Evolutionary conservation across 2,113 vertebrate genomes (phyloP).

Genomic region (Sebastes schlegelii): DNA sequence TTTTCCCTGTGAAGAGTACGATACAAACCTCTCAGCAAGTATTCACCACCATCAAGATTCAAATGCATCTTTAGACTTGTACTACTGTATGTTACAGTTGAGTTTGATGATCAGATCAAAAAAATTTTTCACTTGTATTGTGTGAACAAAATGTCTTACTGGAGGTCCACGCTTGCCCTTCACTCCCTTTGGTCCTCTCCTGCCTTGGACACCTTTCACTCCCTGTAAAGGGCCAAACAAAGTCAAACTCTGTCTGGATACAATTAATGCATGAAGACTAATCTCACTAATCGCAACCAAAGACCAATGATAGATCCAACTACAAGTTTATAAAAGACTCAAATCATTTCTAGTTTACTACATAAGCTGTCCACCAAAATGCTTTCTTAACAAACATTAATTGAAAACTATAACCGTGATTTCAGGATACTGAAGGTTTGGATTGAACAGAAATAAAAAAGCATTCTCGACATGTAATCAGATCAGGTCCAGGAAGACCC

Average conservation of each 20-base stretch:
- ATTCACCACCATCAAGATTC: not conserved
- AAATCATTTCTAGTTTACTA: not conserved
- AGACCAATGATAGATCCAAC: not conserved
- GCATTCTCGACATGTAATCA: not conserved
- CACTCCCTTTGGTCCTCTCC: constrained; percentile 74
- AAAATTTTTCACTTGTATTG: not conserved
- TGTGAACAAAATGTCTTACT: constrained; percentile 64
- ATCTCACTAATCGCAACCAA: not conserved
- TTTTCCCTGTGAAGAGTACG: constrained; percentile 69
- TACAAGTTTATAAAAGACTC: too few species aligned
- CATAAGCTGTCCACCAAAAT: not conserved
- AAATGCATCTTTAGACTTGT: not conserved
- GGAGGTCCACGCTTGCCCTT: constrained; percentile 77
- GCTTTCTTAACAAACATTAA: not conserved
- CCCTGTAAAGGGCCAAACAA: constrained; percentile 71
- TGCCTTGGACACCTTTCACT: constrained; percentile 75
- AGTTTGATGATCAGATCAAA: not conserved
- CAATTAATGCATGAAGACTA: not conserved
- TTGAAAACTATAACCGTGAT: too few species aligned
- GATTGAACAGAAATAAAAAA: not conserved
- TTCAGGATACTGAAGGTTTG: not conserved
- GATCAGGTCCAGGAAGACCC: accelerated
- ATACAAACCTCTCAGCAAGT: not conserved
- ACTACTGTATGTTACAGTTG: not conserved
- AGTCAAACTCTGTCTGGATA: not conserved